A percentile compares a stretch with the other conserved stretches of the same genome.
These are phyloP conservation scores for Apodemus speciosus DNA, from an alignment of 2,113 vertebrate species.

Conservation along the genomic window DNA sequence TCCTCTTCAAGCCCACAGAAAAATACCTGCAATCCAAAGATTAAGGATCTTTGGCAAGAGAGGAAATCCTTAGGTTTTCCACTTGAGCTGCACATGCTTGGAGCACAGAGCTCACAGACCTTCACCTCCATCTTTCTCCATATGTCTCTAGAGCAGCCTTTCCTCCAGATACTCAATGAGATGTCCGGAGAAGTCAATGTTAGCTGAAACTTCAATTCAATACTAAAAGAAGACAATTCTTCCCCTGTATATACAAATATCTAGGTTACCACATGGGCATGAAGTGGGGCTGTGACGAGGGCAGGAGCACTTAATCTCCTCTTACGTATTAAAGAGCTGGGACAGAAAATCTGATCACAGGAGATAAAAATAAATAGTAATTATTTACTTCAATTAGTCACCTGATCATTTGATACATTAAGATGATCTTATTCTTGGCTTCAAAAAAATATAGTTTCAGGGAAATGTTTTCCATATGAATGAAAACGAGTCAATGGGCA, in stretches of 20 bases:
- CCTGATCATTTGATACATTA: slow-evolving; percentile 58
- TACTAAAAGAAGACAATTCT: slow-evolving; percentile 34
- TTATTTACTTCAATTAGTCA: slow-evolving; percentile 60
- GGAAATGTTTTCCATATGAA: slow-evolving; percentile 29
- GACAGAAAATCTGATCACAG: background rate
- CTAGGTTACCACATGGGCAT: background rate
- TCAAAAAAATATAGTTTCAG: slow-evolving; percentile 60
- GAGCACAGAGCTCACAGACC: background rate
- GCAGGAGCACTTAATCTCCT: background rate
- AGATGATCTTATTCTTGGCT: slow-evolving; percentile 70
- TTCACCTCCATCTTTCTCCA: background rate
- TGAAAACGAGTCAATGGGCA: background rate
- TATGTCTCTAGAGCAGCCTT: background rate
- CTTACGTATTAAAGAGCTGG: slow-evolving; percentile 32
- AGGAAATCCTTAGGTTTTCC: background rate
- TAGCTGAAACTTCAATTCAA: slow-evolving; percentile 78
- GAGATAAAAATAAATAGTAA: slow-evolving; percentile 58
- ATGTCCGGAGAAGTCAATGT: slow-evolving; percentile 33
- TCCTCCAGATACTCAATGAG: background rate
- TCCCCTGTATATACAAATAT: slow-evolving; percentile 44
- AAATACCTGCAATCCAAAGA: background rate
- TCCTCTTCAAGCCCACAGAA: background rate
- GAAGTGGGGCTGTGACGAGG: background rate
- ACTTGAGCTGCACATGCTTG: accelerated
- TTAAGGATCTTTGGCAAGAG: background rate